Percentiles rank a stretch among this genome's conserved stretches.
These are phyloP conservation scores for Phymastichus coffea DNA, from an alignment of 1,140 invertebrate genomes.

Conservation along the genomic window DNA sequence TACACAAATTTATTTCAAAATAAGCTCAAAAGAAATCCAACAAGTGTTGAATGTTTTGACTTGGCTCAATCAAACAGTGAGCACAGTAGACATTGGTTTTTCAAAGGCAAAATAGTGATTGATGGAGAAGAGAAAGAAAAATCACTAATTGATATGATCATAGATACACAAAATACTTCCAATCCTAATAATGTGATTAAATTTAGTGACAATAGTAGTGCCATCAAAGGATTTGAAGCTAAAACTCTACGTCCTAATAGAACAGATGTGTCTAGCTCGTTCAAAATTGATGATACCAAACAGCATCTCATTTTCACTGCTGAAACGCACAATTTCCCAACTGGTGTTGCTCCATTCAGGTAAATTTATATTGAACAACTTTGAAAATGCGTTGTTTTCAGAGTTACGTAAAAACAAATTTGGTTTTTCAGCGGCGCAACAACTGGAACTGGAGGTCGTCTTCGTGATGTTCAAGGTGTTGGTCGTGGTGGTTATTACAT, in stretches of 20 bases:
- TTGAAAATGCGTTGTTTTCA: not conserved
- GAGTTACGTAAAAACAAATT: not conserved
- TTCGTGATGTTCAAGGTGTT: slow-evolving; percentile 92
- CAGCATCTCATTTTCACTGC: slow-evolving; percentile 97
- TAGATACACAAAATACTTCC: slow-evolving; percentile 80
- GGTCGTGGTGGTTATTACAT: slow-evolving; percentile 90
- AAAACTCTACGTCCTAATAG: slow-evolving; percentile 65
- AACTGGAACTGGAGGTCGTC: slow-evolving; percentile 92
- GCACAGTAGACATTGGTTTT: slow-evolving; percentile 92
- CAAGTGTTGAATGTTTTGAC: slow-evolving; percentile 97
- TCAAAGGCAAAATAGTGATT: slow-evolving; percentile 85
- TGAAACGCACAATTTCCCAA: slow-evolving; percentile 99
- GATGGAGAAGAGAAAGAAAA: slow-evolving; percentile 76
- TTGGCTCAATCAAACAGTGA: slow-evolving; percentile 98
- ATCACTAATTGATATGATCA: slow-evolving; percentile 91
- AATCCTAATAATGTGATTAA: slow-evolving; percentile 97
- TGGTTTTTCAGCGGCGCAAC: slow-evolving; percentile 79
- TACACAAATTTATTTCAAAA: slow-evolving; percentile 80
- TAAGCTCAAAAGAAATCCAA: slow-evolving; percentile 88
- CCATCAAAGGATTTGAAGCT: slow-evolving; percentile 82
- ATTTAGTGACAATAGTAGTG: slow-evolving; percentile 97
- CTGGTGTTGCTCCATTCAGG: slow-evolving; percentile 85
- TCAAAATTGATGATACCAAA: slow-evolving; percentile 60
- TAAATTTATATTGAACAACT: slow-evolving; percentile 34
- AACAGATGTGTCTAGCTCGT: slow-evolving; percentile 63